These are phyloP conservation scores for Euphysa ruthae DNA, from an alignment of 30 jellyfish, hydroid and myxozoan species.

Conservation along the genomic window DNA sequence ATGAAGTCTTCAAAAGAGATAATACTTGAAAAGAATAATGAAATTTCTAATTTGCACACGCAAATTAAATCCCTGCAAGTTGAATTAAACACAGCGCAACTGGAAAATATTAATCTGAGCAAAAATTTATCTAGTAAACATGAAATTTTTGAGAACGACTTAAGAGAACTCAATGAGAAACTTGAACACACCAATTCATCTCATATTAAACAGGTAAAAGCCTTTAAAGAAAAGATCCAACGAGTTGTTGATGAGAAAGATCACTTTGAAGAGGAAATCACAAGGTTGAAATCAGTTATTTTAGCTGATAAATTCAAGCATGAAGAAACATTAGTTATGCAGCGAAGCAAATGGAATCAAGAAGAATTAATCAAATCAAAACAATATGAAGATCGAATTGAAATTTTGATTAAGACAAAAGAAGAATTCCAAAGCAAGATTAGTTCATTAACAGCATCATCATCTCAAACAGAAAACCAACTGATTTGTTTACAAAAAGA, in stretches of 20 bases:
- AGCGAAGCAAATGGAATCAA: constrained; percentile 46
- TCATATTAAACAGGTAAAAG: background rate
- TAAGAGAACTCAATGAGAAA: background rate
- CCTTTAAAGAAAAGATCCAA: constrained; percentile 19
- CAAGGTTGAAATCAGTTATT: constrained; percentile 52
- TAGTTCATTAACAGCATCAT: constrained; percentile 39
- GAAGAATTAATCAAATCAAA: constrained; percentile 57
- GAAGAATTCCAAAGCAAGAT: constrained; percentile 61
- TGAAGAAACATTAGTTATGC: constrained; percentile 59
- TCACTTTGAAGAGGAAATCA: constrained; percentile 50
- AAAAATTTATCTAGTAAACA: background rate
- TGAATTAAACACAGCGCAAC: background rate
- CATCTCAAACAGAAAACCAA: constrained; percentile 53
- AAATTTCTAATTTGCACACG: background rate
- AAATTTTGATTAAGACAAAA: constrained; percentile 41
- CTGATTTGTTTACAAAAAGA: constrained; percentile 36
- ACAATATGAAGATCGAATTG: constrained; percentile 75
- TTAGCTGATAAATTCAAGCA: constrained; percentile 48
- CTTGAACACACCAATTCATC: background rate
- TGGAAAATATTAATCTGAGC: background rate
- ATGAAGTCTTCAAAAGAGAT: background rate
- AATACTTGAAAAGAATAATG: background rate
- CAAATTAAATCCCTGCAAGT: background rate
- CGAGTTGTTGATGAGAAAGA: constrained; percentile 34
- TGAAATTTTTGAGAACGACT: background rate